These are phyloP conservation scores for Rhodinocichla rosea DNA, from an alignment of 2,113 vertebrate genomes.

Conservation along the genomic window DNA sequence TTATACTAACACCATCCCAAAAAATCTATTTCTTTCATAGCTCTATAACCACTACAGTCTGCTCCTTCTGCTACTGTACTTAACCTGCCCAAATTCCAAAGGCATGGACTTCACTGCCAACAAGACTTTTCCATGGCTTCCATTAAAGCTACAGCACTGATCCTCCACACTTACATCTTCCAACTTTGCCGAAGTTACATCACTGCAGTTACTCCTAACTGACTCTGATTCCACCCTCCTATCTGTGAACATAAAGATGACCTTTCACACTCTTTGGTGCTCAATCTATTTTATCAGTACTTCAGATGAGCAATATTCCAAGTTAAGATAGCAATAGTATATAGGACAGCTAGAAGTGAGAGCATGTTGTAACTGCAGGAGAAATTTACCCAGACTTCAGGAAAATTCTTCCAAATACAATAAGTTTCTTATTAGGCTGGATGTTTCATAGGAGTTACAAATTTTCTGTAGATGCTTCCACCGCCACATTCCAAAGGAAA, in stretches of 20 bases:
- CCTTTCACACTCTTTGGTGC: neutral
- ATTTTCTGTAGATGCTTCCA: neutral
- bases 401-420: neutral
- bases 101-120: neutral
- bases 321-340: neutral
- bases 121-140: neutral
- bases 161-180: fast-evolving
- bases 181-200: neutral
- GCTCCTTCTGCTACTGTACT: neutral
- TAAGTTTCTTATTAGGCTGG: neutral
- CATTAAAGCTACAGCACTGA: neutral
- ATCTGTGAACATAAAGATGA: neutral
- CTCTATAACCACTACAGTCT: neutral
- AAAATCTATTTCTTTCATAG: neutral
- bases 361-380: neutral
- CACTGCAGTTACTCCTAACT: neutral
- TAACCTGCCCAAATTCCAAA: neutral
- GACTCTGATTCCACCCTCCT: neutral
- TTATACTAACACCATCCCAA: fast-evolving
- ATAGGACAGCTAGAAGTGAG: neutral
- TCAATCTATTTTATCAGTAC: neutral
- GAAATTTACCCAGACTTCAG: neutral
- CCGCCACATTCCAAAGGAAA: neutral
- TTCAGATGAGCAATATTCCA: neutral
- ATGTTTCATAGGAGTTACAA: neutral